Conservation (phyloP, 2,113 vertebrate species). For the Sinocyclocheilus anshuiensis region DNA sequence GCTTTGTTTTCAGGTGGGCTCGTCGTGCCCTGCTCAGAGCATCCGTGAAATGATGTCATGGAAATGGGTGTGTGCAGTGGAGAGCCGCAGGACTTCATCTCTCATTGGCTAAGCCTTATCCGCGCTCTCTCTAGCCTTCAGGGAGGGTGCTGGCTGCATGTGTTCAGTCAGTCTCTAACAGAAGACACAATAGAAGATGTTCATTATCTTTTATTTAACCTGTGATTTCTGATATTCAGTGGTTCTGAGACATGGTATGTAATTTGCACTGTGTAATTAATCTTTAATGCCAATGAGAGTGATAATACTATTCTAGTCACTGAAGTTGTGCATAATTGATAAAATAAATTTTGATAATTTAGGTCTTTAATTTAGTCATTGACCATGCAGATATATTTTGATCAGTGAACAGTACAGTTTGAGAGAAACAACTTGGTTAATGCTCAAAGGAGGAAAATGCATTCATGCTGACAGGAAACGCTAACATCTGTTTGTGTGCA, state of each 20-base stretch:
- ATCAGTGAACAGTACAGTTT: background rate
- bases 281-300: background rate
- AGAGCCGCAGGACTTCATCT: conserved; percentile 4
- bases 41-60: conserved; percentile 36
- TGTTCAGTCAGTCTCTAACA: conserved; percentile 1
- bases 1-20: conserved; percentile 14
- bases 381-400: background rate
- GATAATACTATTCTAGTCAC: background rate
- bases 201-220: background rate
- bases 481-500: conserved; percentile 46
- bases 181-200: conserved; percentile 12
- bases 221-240: background rate
- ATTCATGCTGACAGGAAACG: conserved; percentile 66
- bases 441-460: background rate
- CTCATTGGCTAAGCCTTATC: conserved; percentile 7
- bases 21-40: too few species aligned
- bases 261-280: background rate
- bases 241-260: background rate
- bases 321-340: background rate
- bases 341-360: background rate
- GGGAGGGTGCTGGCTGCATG: background rate
- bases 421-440: background rate
- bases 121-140: background rate
- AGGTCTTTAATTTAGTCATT: background rate
- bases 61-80: conserved; percentile 31